Percentiles rank a stretch among this genome's conserved stretches.
These are phyloP conservation scores for Phataginus tricuspis DNA, from an alignment of 2,797 vertebrate genomes.

Conservation along the genomic window DNA sequence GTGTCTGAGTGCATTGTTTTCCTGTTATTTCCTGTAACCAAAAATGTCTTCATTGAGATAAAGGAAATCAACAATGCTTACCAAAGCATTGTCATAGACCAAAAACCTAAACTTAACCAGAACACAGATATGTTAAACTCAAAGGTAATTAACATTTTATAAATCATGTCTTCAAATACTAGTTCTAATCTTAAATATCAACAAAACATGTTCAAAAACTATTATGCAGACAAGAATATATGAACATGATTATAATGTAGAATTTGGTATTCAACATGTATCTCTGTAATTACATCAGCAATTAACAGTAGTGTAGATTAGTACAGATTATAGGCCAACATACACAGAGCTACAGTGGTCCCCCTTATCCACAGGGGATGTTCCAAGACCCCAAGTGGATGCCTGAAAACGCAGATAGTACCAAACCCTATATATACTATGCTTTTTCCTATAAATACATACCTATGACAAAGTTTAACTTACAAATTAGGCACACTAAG, in stretches of 20 bases:
- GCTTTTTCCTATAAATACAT: not conserved
- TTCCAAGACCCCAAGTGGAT: not conserved
- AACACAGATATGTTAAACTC: not conserved
- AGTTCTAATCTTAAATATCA: conserved; percentile 1
- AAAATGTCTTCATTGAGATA: not conserved
- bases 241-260: not conserved
- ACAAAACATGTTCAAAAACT: not conserved
- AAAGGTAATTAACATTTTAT: not conserved
- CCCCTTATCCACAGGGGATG: not conserved
- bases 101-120: not conserved
- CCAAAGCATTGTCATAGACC: not conserved
- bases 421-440: not conserved
- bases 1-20: not conserved
- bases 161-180: conserved; percentile 30
- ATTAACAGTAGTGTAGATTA: not conserved
- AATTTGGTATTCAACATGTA: not conserved
- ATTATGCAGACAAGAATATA: not conserved
- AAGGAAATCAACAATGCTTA: not conserved
- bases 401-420: not conserved
- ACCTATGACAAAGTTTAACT: not conserved
- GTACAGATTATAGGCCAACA: not conserved
- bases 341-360: not conserved
- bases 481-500: not conserved
- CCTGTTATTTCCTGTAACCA: not conserved
- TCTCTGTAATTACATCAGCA: not conserved